Percentiles rank a stretch among this genome's conserved stretches.
phyloP scores from a whole-genome alignment of 2,113 vertebrate species.

The Percopsis transmontana region DNA sequence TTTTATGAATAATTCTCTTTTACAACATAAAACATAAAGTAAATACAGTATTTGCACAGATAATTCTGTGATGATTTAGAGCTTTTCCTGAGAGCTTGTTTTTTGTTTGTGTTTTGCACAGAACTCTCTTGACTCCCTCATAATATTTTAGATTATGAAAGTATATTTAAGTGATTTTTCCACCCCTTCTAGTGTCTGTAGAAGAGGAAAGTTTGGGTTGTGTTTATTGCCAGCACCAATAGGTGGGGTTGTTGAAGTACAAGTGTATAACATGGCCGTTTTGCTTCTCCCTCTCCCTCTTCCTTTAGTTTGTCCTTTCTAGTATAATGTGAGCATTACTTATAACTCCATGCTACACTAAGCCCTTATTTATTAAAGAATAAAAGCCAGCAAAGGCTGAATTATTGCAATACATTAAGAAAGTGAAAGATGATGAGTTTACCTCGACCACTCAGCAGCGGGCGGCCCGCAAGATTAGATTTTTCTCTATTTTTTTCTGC shows the following conservation, averaged over 20 bases:
- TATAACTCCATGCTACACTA: conserved; percentile 71
- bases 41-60: not conserved
- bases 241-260: conserved; percentile 75
- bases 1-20: not conserved
- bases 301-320: conserved; percentile 66
- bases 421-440: conserved; percentile 82
- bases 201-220: conserved; percentile 35
- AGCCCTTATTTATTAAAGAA: conserved; percentile 81
- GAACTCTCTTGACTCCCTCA: not conserved
- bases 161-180: conserved; percentile 3
- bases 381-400: conserved; percentile 77
- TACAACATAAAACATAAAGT: not conserved
- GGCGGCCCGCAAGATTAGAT: conserved; percentile 75
- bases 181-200: conserved; percentile 11
- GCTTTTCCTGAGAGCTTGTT: not conserved
- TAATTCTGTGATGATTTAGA: too few species aligned
- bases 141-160: conserved; percentile 11
- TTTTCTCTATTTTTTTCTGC: conserved; percentile 64
- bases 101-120: conserved; percentile 7
- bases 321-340: conserved; percentile 71
- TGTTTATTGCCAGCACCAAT: conserved; percentile 63
- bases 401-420: conserved; percentile 79
- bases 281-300: conserved; percentile 55
- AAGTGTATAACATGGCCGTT: conserved; percentile 47
- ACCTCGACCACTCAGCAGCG: conserved; percentile 68